Percentiles rank a stretch among this genome's conserved stretches.
These are phyloP conservation scores for Sebastes schlegelii DNA, from an alignment of 2,113 vertebrate genomes.

Conservation along the genomic window DNA sequence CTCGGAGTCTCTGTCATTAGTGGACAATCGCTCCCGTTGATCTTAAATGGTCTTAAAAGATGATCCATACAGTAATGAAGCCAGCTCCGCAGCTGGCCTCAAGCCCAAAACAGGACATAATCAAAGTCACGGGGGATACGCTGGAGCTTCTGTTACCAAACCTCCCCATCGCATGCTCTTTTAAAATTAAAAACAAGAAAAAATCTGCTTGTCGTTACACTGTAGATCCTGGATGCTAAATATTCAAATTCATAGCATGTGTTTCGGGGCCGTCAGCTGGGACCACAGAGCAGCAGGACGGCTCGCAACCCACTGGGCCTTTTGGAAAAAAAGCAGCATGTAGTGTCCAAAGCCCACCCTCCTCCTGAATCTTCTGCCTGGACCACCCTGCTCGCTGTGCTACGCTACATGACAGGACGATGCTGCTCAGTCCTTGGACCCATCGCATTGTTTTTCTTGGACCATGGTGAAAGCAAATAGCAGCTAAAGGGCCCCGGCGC, in stretches of 20 bases:
- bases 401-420: conserved; percentile 89
- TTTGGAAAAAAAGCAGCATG: conserved; percentile 60
- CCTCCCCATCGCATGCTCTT: conserved; percentile 6
- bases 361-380: conserved; percentile 60
- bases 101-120: conserved; percentile 77
- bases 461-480: conserved; percentile 96
- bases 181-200: conserved; percentile 23
- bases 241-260: conserved; percentile 72
- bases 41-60: conserved; percentile 87
- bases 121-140: conserved; percentile 75
- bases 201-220: conserved; percentile 55
- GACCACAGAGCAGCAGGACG: conserved; percentile 62
- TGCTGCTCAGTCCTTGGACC: conserved; percentile 90
- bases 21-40: conserved; percentile 74
- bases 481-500: conserved; percentile 90
- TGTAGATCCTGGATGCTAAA: conserved; percentile 37
- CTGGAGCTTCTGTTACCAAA: conserved; percentile 69
- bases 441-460: conserved; percentile 96
- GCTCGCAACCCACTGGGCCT: conserved; percentile 52
- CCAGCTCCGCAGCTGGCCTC: conserved; percentile 71
- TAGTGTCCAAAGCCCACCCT: conserved; percentile 65
- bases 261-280: conserved; percentile 54
- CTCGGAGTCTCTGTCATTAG: conserved; percentile 73
- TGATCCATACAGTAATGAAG: conserved; percentile 88
- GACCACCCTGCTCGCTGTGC: conserved; percentile 93